These are phyloP conservation scores for Mesorhabditis spiculigera DNA, from an alignment of 2,888 invertebrate genomes.

Conservation along the genomic window DNA sequence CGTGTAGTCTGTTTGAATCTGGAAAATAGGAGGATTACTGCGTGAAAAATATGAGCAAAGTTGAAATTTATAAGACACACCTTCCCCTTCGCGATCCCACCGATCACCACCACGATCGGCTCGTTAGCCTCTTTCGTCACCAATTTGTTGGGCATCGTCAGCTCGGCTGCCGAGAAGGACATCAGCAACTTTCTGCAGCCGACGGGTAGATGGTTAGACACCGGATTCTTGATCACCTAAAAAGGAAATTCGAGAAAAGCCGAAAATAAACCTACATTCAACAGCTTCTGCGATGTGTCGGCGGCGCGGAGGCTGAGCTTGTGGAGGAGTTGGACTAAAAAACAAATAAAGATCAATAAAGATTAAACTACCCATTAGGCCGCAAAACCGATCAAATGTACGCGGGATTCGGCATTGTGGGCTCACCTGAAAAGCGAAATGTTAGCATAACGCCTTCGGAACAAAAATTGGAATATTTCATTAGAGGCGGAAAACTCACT, in stretches of 20 bases:
- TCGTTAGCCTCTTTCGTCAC: constrained; percentile 31
- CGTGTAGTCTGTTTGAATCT: constrained; percentile 76
- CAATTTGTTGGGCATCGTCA: constrained; percentile 30
- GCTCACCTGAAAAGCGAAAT: constrained; percentile 63
- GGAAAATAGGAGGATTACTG: constrained; percentile 33
- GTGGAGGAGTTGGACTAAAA: constrained; percentile 82
- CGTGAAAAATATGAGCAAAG: neutral
- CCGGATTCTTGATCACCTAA: constrained; percentile 81
- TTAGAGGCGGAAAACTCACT: constrained; percentile 62
- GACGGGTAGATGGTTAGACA: constrained; percentile 87
- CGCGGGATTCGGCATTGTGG: constrained; percentile 94
- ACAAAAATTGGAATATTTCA: neutral
- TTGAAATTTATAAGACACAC: constrained; percentile 61
- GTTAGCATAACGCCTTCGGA: too few species aligned
- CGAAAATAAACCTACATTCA: constrained; percentile 66
- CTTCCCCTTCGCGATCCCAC: constrained; percentile 95
- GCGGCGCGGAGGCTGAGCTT: constrained; percentile 87
- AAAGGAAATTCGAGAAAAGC: neutral
- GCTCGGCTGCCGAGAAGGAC: constrained; percentile 71
- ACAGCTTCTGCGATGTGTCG: constrained; percentile 80
- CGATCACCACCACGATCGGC: constrained; percentile 84
- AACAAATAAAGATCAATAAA: constrained; percentile 3
- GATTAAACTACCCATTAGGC: constrained; percentile 76
- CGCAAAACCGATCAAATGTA: constrained; percentile 93
- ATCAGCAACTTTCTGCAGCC: constrained; percentile 85